These are phyloP conservation scores for Drosophila glabriapex DNA, from an alignment of 2,888 invertebrate species.

Conservation along the genomic window DNA sequence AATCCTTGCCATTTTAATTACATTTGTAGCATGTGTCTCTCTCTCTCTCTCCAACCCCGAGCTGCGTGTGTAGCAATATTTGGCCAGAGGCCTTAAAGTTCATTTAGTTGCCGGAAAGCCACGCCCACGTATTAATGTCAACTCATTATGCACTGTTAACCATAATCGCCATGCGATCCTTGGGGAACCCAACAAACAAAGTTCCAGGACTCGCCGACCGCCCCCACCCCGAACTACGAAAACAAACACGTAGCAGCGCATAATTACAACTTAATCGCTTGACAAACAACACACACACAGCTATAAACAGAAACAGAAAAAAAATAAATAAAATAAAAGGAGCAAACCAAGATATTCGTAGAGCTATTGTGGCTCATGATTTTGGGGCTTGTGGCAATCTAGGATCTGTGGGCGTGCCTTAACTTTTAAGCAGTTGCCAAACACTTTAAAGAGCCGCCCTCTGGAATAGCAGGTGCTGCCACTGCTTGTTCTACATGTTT, in stretches of 20 bases:
- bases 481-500: slow-evolving; percentile 20
- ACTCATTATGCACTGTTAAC: slow-evolving; percentile 69
- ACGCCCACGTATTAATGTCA: slow-evolving; percentile 60
- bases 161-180: slow-evolving; percentile 65
- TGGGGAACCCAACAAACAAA: slow-evolving; percentile 32
- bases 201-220: slow-evolving; percentile 1
- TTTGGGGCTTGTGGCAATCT: slow-evolving; percentile 21
- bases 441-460: slow-evolving; percentile 46
- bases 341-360: slow-evolving; percentile 19
- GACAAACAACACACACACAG: slow-evolving; percentile 73
- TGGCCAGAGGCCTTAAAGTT: slow-evolving; percentile 15
- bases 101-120: slow-evolving; percentile 16
- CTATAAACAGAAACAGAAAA: slow-evolving; percentile 57
- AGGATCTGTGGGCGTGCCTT: slow-evolving; percentile 51
- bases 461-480: not conserved
- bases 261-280: slow-evolving; percentile 79
- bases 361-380: not conserved
- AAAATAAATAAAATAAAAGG: not conserved
- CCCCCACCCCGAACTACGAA: slow-evolving; percentile 8
- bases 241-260: slow-evolving; percentile 72
- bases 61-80: not conserved
- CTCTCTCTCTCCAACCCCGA: not conserved
- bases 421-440: slow-evolving; percentile 52
- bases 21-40: slow-evolving; percentile 40
- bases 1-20: slow-evolving; percentile 39